phyloP scores from a whole-genome alignment of 2,888 invertebrate genomes.

The Galerucella pusilla region DNA sequence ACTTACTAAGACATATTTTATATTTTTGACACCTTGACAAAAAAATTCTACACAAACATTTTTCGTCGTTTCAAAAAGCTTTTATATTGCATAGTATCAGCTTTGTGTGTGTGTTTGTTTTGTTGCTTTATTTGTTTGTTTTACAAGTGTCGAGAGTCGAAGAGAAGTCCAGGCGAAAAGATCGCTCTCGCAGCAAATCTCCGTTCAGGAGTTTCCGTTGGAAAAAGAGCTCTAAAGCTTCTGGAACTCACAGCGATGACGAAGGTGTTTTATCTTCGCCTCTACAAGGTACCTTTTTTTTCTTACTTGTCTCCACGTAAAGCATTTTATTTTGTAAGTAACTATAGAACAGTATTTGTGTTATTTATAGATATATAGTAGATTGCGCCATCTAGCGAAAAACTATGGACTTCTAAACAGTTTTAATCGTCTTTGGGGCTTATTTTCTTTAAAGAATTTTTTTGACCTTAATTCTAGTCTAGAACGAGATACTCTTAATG shows the following conservation, averaged over 20 bases:
- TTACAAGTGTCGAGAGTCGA: conserved; percentile 60
- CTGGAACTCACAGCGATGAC: conserved; percentile 82
- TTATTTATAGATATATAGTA: background rate
- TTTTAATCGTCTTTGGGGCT: too few relatives aligned
- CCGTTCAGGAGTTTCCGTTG: conserved; percentile 94
- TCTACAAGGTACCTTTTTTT: conserved; percentile 49
- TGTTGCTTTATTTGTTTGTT: conserved; percentile 49
- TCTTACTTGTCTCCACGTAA: background rate
- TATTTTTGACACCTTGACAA: background rate
- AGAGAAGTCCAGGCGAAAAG: conserved; percentile 69
- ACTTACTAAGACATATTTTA: too few relatives aligned
- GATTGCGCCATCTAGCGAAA: background rate
- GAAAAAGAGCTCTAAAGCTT: conserved; percentile 77
- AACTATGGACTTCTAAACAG: too few relatives aligned
- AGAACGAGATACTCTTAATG: too few relatives aligned
- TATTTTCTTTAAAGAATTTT: too few relatives aligned
- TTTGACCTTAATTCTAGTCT: too few relatives aligned
- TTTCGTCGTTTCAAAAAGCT: conserved; percentile 24
- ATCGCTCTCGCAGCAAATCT: conserved; percentile 91
- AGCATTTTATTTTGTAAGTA: background rate
- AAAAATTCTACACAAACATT: conserved; percentile 12
- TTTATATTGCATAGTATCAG: conserved; percentile 16
- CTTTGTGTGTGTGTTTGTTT: conserved; percentile 42
- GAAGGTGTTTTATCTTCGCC: conserved; percentile 76
- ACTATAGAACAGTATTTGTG: background rate